Evolutionary conservation across 2,113 vertebrate species (phyloP).

Genomic region (Tauraco erythrolophus): DNA sequence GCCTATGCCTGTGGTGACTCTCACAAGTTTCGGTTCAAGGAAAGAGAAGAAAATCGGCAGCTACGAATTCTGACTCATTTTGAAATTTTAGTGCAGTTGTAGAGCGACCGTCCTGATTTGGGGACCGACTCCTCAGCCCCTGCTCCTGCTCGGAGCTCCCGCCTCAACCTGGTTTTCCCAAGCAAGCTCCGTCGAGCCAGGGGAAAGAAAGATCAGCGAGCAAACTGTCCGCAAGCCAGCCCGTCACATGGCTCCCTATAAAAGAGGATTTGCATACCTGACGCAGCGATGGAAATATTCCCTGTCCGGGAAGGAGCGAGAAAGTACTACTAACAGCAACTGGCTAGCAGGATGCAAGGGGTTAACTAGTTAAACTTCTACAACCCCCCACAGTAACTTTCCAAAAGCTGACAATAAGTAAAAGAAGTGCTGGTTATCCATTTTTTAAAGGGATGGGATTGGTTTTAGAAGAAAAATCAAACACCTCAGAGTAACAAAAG

Average conservation of each 20-base stretch:
- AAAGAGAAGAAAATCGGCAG: conserved; percentile 27
- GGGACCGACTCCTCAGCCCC: neutral
- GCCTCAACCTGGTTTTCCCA: neutral
- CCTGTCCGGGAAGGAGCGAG: neutral
- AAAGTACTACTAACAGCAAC: neutral
- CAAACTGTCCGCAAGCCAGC: conserved; percentile 33
- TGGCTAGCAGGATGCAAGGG: conserved; percentile 62
- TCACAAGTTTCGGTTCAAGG: conserved; percentile 61
- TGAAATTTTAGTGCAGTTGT: conserved; percentile 27
- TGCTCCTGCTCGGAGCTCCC: neutral
- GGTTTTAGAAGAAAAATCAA: conserved; percentile 94
- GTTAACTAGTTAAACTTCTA: conserved; percentile 87
- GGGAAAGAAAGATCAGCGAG: conserved; percentile 3
- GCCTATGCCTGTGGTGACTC: conserved; percentile 55
- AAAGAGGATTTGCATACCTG: conserved; percentile 74
- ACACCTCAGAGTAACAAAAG: conserved; percentile 97
- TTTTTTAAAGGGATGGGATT: conserved; percentile 88
- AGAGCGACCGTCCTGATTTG: neutral
- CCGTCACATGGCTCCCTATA: conserved; percentile 59
- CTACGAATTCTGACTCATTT: conserved; percentile 54
- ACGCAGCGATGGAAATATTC: conserved; percentile 57
- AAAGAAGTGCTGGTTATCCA: conserved; percentile 87
- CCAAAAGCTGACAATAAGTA: conserved; percentile 84
- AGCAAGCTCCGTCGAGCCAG: neutral
- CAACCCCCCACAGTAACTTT: conserved; percentile 81